Evolutionary conservation across 2,797 vertebrate genomes (phyloP), one percentile per base, ranked within the genome.

Genomic region (Lateolabrax maculatus): DNA sequence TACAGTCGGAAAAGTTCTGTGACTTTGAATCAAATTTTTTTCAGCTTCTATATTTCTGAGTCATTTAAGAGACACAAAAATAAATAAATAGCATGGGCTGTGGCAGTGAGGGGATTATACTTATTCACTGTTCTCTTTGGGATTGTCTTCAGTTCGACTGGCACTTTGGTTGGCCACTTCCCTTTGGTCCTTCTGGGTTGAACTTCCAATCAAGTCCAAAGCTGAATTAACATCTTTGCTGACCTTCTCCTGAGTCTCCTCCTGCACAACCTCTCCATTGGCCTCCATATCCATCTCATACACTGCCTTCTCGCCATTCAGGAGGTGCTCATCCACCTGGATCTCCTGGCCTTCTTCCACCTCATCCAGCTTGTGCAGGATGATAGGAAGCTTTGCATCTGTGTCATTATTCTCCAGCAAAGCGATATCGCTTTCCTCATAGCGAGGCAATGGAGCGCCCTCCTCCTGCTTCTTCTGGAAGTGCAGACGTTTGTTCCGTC

Each of bases 351-450:
- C 71, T 31, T 93, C 93, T 15, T 93, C 91, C 16, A 95, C 96
- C 66, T 95, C 96, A 70, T 97, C 96, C 31, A 99, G 94, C 92
- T 96, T 95, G 69, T 91, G 94, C 84, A 99, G 90, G 77, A 97
- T 95, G 70, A 99, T 95, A 4, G 98, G 98, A 51, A 97, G 96
- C 84, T 97, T 96, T 6, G 96, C 94, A 75, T 97, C 96, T 0
- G 93, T 87, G 55, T 95, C 91, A 11, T 94, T 90, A 49, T 97
- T 97, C 93, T 98, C 97, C 85, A 98, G 71, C 89, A 98, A 92
- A 67, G 96, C 96, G 11, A 97, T 96, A 84, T 95, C 95, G 39
- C 96, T 96, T 83, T 98, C 97, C 89, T 98, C 96, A 0, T 96
- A 98, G 62, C 90, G 95, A 0, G 98, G 98, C 76, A 99, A 86